Evolutionary conservation across 1,140 invertebrate genomes (phyloP), one percentile per base, ranked within the genome.

Genomic region (Bombus superbus): DNA sequence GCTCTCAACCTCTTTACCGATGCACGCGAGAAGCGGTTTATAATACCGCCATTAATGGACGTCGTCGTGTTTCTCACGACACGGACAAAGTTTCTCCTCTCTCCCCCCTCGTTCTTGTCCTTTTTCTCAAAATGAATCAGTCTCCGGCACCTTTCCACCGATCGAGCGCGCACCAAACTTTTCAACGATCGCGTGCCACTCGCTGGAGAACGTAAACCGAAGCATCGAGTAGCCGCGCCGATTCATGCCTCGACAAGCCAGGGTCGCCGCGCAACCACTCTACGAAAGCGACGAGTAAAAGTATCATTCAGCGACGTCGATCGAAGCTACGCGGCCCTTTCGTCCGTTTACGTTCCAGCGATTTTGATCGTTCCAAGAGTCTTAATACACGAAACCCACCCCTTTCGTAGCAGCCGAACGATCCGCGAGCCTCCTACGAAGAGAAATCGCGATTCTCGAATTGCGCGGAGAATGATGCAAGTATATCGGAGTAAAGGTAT

Each of bases 21-120:
- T 83, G 80, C 86, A 90, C 89, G 88, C 89, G 89, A 90, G 83
- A 38, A 90, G 81, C 85, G 81, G 88, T 85, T 89, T 90, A 82
- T 83, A 90, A 85, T 86, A 86, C 83, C 82, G 80, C 72, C 89
- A 74, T 74, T 89, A 85, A 85, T 75, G 86, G 86, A 80, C 81
- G 88, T 73, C 80, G 86, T 64, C 81, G 88, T 82, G 57, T 53
- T 64, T 72, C 73, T 66, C 73, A 76, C 62, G 75, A 80, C 76
- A 80, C 76, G 68, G 76, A 72, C 57, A 59, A 68, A n/a, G 64
- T 66, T 32, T 66, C 28, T 64, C 32, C n/a, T 38, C 32, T 28
- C 66, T 9, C 25, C 15, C 25, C 38, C 32, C 28, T 13, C 8
- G 22, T 59, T 42, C 76, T 15, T 1, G 11, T 18, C 76, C 74